Conservation (phyloP, 2,113 vertebrate genomes). For the Porphyrio hochstetteri region DNA sequence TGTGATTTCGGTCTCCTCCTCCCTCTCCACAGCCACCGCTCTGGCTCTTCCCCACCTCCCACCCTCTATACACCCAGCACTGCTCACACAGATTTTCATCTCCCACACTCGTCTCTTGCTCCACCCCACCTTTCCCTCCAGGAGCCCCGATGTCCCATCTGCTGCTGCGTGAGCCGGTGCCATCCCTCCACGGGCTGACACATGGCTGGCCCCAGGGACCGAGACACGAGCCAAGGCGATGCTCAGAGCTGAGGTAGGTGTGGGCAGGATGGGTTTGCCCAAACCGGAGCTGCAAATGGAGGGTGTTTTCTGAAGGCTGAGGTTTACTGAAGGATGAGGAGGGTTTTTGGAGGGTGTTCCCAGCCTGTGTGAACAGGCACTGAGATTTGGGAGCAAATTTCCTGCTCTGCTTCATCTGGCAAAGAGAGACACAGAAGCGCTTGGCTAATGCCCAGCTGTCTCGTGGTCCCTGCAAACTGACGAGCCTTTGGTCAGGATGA, state of each 20-base stretch:
- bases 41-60: background rate
- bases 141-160: background rate
- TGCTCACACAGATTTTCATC: background rate
- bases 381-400: rapidly evolving
- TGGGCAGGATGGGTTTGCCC: background rate
- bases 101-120: background rate
- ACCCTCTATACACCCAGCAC: rapidly evolving
- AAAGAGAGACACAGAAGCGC: background rate
- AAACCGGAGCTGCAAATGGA: background rate
- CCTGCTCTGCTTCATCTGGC: background rate
- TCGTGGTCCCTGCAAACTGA: background rate
- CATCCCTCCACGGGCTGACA: rapidly evolving
- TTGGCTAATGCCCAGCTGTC: background rate
- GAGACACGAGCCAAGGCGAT: rapidly evolving
- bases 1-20: rapidly evolving
- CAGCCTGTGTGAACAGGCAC: background rate
- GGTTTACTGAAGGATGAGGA: background rate
- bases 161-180: background rate
- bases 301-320: background rate
- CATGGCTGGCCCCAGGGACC: rapidly evolving
- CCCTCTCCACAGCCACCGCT: background rate
- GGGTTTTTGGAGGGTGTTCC: background rate
- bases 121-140: background rate
- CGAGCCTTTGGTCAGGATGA: background rate
- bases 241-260: background rate